Evolutionary conservation across 2,113 vertebrate genomes (phyloP).

Genomic region (Siphamia tubifer): DNA sequence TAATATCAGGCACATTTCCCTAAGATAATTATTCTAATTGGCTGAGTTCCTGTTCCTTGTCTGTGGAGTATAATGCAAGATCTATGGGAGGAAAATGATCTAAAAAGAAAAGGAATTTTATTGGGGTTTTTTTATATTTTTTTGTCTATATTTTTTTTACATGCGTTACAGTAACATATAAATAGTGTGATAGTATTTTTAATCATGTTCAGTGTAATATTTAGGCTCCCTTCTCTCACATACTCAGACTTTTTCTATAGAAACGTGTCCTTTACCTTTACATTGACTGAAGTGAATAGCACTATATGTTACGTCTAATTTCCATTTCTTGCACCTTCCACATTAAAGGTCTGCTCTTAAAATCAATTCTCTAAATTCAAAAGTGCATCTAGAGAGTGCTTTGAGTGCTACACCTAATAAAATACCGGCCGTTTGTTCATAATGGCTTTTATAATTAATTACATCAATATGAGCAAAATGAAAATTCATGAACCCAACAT

Average conservation of each 20-base stretch:
- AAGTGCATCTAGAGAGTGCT: not conserved
- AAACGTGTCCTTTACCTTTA: conserved; percentile 16
- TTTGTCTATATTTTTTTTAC: no score
- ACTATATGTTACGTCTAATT: no score
- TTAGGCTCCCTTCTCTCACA: no score
- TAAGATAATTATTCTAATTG: conserved; percentile 40
- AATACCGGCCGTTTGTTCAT: conserved; percentile 9
- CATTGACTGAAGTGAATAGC: conserved; percentile 20
- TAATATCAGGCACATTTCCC: conserved; percentile 29
- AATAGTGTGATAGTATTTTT: not conserved
- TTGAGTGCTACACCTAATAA: conserved; percentile 7
- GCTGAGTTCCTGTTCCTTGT: not conserved
- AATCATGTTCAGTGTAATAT: no score
- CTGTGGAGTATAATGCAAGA: not conserved
- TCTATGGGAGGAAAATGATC: no score
- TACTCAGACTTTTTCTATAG: conserved; percentile 14
- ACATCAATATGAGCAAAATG: conserved; percentile 10
- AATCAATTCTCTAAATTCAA: conserved; percentile 2
- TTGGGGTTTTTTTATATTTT: no score
- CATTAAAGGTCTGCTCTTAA: not conserved
- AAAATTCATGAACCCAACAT: conserved; percentile 5
- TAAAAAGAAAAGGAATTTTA: no score
- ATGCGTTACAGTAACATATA: no score
- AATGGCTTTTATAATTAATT: conserved; percentile 21
- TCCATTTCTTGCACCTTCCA: not conserved